Evolutionary conservation across 2,113 vertebrate genomes (phyloP).

Genomic region (Cygnus atratus): DNA sequence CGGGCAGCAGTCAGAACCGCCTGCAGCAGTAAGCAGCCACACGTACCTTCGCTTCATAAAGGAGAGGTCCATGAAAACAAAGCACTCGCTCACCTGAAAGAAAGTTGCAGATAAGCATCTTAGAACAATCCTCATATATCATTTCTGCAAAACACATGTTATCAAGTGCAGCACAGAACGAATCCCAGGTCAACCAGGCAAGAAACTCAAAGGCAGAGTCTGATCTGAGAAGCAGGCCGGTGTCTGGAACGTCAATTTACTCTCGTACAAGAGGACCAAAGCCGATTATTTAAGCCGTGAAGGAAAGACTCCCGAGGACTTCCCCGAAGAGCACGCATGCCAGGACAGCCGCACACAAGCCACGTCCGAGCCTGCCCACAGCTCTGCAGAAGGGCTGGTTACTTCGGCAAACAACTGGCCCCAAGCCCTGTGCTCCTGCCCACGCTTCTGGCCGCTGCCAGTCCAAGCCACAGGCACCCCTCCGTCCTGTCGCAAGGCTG

Average conservation of each 20-base stretch:
- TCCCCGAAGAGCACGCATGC: background rate
- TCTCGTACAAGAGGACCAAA: background rate
- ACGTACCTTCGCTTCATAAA: slow-evolving; percentile 98
- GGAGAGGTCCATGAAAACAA: slow-evolving; percentile 99
- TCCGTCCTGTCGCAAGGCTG: background rate
- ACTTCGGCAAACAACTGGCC: background rate
- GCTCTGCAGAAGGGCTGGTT: background rate
- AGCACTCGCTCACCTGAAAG: slow-evolving; percentile 95
- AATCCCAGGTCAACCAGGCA: background rate
- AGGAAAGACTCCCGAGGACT: background rate
- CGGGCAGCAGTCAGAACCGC: background rate
- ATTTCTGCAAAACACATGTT: rapidly evolving
- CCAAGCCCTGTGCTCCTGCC: background rate
- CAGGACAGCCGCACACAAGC: background rate
- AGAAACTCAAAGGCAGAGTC: background rate
- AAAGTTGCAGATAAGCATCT: background rate
- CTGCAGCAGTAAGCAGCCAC: background rate
- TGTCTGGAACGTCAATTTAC: too few relatives aligned
- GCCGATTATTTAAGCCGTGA: rapidly evolving
- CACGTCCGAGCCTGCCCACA: background rate
- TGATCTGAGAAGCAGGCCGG: background rate
- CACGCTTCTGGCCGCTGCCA: background rate
- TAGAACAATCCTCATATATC: background rate
- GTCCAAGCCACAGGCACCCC: rapidly evolving
- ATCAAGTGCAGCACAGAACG: rapidly evolving